Evolutionary conservation across 2,888 invertebrate genomes (phyloP).

Genomic region (Polydesmus complanatus): DNA sequence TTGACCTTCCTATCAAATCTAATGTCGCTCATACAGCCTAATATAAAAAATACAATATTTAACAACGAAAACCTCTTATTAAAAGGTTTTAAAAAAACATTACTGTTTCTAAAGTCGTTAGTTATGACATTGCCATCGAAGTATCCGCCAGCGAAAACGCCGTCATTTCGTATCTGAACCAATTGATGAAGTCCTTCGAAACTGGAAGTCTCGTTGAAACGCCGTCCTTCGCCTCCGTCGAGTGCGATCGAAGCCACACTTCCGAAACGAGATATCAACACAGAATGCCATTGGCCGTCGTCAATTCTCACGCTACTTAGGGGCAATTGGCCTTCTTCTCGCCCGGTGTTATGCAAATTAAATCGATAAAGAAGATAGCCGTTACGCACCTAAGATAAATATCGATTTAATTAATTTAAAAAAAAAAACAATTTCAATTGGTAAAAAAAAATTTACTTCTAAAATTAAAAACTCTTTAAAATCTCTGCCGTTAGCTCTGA

Average conservation of each 20-base stretch:
- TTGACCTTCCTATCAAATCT: constrained; percentile 48
- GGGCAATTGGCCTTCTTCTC: constrained; percentile 19
- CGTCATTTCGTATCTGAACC: constrained; percentile 19
- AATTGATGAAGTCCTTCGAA: constrained; percentile 19
- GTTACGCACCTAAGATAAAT: constrained; percentile 25
- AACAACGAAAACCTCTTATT: no score
- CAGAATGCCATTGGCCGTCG: constrained; percentile 34
- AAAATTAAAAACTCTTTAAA: constrained; percentile 27
- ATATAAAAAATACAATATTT: no score
- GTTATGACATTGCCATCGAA: constrained; percentile 18
- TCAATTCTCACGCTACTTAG: constrained; percentile 24
- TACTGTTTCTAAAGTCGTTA: constrained; percentile 20
- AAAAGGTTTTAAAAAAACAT: no score
- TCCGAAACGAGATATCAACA: constrained; percentile 25
- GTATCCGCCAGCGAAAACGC: constrained; percentile 23
- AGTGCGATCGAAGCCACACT: constrained; percentile 30
- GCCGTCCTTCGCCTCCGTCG: constrained; percentile 33
- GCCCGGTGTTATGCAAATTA: constrained; percentile 27
- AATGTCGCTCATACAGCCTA: constrained; percentile 38
- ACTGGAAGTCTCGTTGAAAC: constrained; percentile 21
- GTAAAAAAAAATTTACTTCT: constrained; percentile 25
- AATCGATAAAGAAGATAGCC: constrained; percentile 30
- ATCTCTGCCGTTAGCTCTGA: constrained; percentile 24
- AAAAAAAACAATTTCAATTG: neutral
- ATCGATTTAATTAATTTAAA: neutral